Conservation (phyloP, 2,797 vertebrate species). For the Aratinga solstitialis region DNA sequence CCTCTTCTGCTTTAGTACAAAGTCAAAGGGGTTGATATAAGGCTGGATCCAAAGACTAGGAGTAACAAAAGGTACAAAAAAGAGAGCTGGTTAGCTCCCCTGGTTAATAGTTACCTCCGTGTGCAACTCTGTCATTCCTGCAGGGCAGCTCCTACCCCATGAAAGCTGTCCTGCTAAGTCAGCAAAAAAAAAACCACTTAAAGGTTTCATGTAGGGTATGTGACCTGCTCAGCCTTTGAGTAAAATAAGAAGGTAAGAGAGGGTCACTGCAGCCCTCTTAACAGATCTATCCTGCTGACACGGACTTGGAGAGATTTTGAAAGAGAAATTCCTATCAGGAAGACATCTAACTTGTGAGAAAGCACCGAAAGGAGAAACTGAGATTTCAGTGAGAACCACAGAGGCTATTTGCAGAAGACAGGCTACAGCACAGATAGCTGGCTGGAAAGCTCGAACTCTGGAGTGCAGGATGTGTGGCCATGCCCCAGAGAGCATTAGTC, state of each 20-base stretch:
- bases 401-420: neutral
- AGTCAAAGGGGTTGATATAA: neutral
- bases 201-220: neutral
- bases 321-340: neutral
- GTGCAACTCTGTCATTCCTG: neutral
- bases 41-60: neutral
- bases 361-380: neutral
- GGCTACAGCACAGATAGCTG: neutral
- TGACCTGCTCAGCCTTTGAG: neutral
- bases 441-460: neutral
- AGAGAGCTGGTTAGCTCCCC: neutral
- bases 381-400: neutral
- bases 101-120: fast-evolving
- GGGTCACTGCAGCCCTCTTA: neutral
- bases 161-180: neutral
- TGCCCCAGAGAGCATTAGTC: constrained; percentile 49
- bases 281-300: neutral
- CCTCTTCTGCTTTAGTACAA: neutral
- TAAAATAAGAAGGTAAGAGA: neutral
- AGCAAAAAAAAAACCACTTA: neutral
- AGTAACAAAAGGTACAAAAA: neutral
- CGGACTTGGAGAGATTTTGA: neutral
- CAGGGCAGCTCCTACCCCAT: neutral
- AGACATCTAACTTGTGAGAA: neutral
- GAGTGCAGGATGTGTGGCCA: constrained; percentile 37